These are phyloP conservation scores for Hypselothyrea guttata DNA, from an alignment of 2,888 invertebrate species.

Conservation along the genomic window DNA sequence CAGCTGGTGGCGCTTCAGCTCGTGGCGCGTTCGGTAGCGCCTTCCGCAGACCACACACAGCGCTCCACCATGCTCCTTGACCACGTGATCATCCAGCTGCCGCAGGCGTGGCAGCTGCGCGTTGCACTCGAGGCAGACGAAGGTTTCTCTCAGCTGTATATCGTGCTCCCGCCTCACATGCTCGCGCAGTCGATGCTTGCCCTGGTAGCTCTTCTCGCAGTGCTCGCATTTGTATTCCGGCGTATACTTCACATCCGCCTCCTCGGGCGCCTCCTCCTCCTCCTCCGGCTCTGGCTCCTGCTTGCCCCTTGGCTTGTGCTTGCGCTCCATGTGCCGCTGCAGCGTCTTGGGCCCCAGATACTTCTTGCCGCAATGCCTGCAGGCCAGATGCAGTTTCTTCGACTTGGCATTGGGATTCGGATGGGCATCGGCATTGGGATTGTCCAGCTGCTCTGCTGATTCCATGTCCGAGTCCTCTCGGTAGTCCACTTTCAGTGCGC, in stretches of 20 bases:
- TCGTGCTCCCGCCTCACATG: conserved; percentile 63
- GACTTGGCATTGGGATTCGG: neutral
- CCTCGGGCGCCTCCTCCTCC: neutral
- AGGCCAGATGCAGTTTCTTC: conserved; percentile 23
- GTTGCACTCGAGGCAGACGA: conserved; percentile 59
- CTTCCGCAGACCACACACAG: conserved; percentile 58
- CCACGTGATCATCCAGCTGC: conserved; percentile 58
- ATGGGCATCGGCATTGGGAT: neutral
- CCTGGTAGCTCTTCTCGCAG: conserved; percentile 57
- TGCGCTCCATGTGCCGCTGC: conserved; percentile 49
- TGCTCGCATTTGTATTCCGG: conserved; percentile 62
- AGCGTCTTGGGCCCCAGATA: conserved; percentile 51
- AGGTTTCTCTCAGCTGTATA: conserved; percentile 31
- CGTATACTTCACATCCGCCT: conserved; percentile 44
- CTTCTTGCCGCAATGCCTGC: conserved; percentile 43
- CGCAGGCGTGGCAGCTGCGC: conserved; percentile 53
- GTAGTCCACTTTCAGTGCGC: conserved; percentile 50
- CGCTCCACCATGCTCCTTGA: conserved; percentile 59
- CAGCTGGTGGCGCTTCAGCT: conserved; percentile 69
- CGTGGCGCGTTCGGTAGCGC: conserved; percentile 69
- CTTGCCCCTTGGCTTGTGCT: conserved; percentile 43
- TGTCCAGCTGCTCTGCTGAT: conserved; percentile 7
- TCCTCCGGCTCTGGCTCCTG: conserved; percentile 3
- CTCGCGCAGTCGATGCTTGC: conserved; percentile 55
- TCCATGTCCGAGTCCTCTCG: conserved; percentile 43